These are phyloP conservation scores for Odontophorus gujanensis DNA, from an alignment of 2,113 vertebrate species.

Conservation along the genomic window DNA sequence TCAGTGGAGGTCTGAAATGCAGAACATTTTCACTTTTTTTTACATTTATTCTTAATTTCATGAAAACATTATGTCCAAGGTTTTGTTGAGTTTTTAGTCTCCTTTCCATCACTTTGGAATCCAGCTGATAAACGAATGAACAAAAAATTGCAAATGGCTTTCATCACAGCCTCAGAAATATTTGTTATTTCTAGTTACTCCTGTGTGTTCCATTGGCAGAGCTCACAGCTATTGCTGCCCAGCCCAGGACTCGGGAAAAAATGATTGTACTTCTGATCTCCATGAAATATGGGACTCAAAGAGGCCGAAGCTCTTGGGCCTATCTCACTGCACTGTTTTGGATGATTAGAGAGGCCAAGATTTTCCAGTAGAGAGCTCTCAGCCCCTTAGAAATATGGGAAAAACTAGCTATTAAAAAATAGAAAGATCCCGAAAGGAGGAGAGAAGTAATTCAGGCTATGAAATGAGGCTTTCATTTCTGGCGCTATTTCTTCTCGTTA, in stretches of 20 bases:
- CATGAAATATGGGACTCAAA: not conserved
- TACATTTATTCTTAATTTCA: not conserved
- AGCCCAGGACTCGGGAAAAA: not conserved
- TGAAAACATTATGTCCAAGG: not conserved
- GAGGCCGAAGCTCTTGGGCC: not conserved
- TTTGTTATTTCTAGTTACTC: not conserved
- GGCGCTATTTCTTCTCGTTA: not conserved
- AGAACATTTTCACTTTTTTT: not conserved
- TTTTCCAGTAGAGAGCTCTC: not conserved
- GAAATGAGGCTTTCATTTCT: not conserved
- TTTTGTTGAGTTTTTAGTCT: not conserved
- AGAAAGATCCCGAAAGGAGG: not conserved
- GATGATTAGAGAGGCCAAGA: not conserved
- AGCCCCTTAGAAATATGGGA: not conserved
- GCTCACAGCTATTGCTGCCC: not conserved
- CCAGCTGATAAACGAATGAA: not conserved
- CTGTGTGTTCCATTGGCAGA: conserved; percentile 4
- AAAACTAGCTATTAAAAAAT: not conserved
- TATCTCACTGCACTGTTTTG: not conserved
- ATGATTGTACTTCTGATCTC: not conserved
- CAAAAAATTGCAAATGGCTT: not conserved
- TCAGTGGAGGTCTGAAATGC: not conserved
- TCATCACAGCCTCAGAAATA: conserved; percentile 4
- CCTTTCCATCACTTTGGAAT: not conserved
- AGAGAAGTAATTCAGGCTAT: not conserved